Percentiles rank a stretch among this genome's conserved stretches.
These are phyloP conservation scores for Gnatocerus cornutus DNA, from an alignment of 2,888 invertebrate species.

Conservation along the genomic window DNA sequence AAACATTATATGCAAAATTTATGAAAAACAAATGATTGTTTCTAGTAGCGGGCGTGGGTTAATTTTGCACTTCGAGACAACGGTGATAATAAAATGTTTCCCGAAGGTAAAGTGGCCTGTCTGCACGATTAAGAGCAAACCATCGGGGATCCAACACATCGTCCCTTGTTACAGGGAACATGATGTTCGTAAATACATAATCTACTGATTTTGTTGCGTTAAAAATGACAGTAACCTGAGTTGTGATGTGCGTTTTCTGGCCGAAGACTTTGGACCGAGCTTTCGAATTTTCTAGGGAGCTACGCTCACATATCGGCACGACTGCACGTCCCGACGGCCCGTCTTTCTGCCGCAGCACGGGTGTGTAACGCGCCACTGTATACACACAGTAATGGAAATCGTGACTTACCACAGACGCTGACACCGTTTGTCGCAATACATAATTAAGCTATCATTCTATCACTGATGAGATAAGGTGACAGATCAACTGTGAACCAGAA, in stretches of 20 bases:
- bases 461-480: constrained; percentile 52
- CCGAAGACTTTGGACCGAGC: too few species aligned
- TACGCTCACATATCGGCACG: constrained; percentile 56
- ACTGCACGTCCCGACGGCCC: constrained; percentile 62
- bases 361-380: constrained; percentile 63
- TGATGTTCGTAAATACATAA: constrained; percentile 4
- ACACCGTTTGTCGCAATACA: constrained; percentile 57
- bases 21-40: too few species aligned
- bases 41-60: too few species aligned
- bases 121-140: constrained; percentile 2
- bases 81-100: neutral
- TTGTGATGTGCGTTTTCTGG: constrained; percentile 5
- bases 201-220: constrained; percentile 2
- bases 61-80: too few species aligned
- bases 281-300: constrained; percentile 39
- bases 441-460: constrained; percentile 61
- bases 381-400: constrained; percentile 68
- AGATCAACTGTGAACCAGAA: constrained; percentile 50
- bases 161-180: constrained; percentile 4
- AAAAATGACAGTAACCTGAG: constrained; percentile 3
- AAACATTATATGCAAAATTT: too few species aligned
- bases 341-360: constrained; percentile 55
- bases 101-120: neutral
- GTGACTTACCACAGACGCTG: constrained; percentile 64
- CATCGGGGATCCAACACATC: neutral